Percentiles rank a stretch among this genome's conserved stretches.
Evolutionary conservation across 2,888 invertebrate genomes (phyloP).

Genomic region (Caenorhabditis macrosperma): DNA sequence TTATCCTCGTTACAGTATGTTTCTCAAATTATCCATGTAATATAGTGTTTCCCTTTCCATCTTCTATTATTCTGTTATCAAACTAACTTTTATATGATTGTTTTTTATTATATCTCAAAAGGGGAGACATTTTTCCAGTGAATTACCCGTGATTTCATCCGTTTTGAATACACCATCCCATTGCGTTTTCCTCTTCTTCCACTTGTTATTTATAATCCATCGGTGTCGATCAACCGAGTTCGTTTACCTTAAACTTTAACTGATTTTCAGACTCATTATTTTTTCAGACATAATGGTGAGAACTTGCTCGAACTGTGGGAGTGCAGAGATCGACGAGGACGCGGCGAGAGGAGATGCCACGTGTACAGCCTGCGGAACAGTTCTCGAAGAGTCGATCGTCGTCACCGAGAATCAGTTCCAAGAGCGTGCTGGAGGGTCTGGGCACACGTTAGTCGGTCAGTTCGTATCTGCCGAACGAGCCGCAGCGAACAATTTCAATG

Average conservation of each 20-base stretch:
- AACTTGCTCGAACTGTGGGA: constrained; percentile 81
- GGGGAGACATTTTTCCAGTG: too few relatives aligned
- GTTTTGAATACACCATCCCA: background rate
- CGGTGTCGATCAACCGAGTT: background rate
- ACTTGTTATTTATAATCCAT: background rate
- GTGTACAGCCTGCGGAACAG: constrained; percentile 95
- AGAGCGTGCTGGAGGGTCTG: constrained; percentile 83
- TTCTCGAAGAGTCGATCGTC: constrained; percentile 95
- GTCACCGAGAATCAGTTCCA: constrained; percentile 97
- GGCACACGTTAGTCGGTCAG: constrained; percentile 85
- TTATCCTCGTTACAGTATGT: background rate
- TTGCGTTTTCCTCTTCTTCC: background rate
- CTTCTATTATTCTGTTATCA: too few relatives aligned
- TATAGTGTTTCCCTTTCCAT: background rate
- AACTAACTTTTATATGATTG: too few relatives aligned
- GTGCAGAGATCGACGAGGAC: constrained; percentile 92
- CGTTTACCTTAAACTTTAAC: too few relatives aligned
- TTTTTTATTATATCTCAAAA: too few relatives aligned
- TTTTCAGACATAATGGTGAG: constrained; percentile 28
- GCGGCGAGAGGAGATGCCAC: constrained; percentile 91
- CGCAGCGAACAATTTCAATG: constrained; percentile 62
- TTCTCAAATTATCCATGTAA: background rate
- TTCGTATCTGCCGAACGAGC: constrained; percentile 61
- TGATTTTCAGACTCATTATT: too few relatives aligned
- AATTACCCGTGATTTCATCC: background rate